Conservation (phyloP, 2,113 vertebrate species). For the Gnathonemus echidnorhynchus region DNA sequence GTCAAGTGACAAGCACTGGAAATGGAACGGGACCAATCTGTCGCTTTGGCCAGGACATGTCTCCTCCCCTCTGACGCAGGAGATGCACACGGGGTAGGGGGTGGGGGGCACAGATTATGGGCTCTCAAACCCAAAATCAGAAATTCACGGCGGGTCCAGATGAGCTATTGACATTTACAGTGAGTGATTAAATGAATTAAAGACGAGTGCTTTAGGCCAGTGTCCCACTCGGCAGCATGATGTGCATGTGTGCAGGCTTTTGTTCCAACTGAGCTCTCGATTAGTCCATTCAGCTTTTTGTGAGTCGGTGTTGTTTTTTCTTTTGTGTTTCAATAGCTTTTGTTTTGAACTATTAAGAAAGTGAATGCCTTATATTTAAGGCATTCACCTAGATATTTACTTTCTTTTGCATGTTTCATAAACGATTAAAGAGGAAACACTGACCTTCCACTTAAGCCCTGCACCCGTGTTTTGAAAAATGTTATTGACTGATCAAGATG, state of each 20-base stretch:
- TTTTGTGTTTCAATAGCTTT: not conserved
- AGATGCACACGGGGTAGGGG: not conserved
- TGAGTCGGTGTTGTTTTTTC: not conserved
- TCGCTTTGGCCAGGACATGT: not conserved
- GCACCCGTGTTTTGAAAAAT: not conserved
- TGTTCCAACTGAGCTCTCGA: not conserved
- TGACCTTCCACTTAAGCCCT: not conserved
- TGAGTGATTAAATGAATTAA: not conserved
- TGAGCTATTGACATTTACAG: not conserved
- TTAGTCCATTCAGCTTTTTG: not conserved
- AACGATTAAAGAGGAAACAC: not conserved
- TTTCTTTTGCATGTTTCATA: not conserved
- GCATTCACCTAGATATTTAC: not conserved
- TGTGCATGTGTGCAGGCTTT: not conserved
- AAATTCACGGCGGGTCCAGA: not conserved
- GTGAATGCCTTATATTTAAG: not conserved
- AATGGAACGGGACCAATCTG: not conserved
- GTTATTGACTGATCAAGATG: not conserved
- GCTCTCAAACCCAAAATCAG: not conserved
- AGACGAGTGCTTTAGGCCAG: not conserved
- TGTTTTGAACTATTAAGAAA: not conserved
- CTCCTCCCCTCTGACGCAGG: not conserved
- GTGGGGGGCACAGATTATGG: not conserved
- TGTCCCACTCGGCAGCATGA: not conserved
- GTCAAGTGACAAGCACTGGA: not conserved